Evolutionary conservation across 92 coral and sea anemone species (phyloP).

Genomic region (Siderastrea radians): DNA sequence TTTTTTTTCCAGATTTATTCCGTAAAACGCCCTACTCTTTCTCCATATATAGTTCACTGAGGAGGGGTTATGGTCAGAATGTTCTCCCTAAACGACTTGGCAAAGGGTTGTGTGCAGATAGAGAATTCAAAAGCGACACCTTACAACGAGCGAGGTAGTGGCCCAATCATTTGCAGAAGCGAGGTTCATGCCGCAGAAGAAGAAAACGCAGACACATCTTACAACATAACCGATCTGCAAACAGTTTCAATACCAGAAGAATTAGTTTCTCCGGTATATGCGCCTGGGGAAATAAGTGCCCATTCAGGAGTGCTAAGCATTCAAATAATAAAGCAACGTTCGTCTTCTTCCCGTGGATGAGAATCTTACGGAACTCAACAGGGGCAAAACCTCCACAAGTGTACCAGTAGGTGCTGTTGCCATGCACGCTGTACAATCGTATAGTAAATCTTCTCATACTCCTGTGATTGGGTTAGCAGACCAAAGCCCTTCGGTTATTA

Average conservation of each 20-base stretch:
- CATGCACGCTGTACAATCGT: constrained; percentile 10
- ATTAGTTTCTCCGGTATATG: too few relatives aligned
- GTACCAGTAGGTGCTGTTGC: constrained; percentile 9
- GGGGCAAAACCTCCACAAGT: background rate
- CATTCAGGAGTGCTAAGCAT: background rate
- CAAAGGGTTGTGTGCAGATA: background rate
- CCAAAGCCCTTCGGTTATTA: constrained; percentile 39
- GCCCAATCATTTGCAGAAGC: background rate
- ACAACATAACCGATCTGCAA: background rate
- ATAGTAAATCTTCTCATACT: background rate
- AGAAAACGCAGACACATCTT: background rate
- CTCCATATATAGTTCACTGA: too few relatives aligned
- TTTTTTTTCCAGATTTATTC: too few relatives aligned
- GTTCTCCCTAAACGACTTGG: constrained; percentile 10
- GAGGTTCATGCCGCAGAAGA: background rate
- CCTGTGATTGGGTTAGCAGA: background rate
- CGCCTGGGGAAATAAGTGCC: background rate
- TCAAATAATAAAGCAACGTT: too few relatives aligned
- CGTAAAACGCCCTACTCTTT: too few relatives aligned
- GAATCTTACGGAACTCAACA: background rate
- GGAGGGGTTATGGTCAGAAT: too few relatives aligned
- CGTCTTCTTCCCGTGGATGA: background rate
- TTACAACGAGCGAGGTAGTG: constrained; percentile 10
- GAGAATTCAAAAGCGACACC: background rate
- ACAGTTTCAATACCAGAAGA: background rate